A percentile compares a stretch with the other conserved stretches of the same genome.
Conservation (phyloP, 1,140 invertebrate genomes). For the Cherax quadricarinatus region DNA sequence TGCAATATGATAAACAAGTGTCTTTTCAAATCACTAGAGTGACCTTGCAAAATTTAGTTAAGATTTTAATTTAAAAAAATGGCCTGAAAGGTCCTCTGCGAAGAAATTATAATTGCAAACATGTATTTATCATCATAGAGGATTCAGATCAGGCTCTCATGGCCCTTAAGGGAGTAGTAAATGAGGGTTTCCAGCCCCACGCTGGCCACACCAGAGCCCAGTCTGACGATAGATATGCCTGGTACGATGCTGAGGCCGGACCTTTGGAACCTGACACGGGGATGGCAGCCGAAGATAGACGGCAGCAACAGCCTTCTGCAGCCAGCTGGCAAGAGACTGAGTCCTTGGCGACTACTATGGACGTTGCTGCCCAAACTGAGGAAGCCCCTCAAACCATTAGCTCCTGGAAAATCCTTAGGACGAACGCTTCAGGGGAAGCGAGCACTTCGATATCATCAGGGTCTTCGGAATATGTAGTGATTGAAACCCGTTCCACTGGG, state of each 20-base stretch:
- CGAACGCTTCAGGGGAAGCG: background rate
- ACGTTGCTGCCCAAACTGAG: conserved; percentile 26
- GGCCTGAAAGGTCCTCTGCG: background rate
- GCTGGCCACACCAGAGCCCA: background rate
- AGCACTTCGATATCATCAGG: background rate
- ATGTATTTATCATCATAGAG: background rate
- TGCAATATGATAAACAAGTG: background rate
- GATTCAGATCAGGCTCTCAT: background rate
- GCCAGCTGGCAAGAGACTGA: background rate
- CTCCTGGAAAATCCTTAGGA: conserved; percentile 53
- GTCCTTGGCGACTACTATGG: background rate
- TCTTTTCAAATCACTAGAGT: background rate
- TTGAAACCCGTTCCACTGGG: conserved; percentile 44
- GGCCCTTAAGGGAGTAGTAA: background rate
- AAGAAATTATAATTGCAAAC: background rate
- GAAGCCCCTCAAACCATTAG: conserved; percentile 1
- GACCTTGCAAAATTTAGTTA: background rate
- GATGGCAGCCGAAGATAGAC: background rate
- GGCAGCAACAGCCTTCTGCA: too few relatives aligned
- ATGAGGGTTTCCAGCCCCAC: background rate
- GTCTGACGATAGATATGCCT: background rate
- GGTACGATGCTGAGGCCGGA: background rate
- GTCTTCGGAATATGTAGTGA: conserved; percentile 24
- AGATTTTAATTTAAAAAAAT: background rate
- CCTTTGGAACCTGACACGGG: background rate